phyloP scores from a whole-genome alignment of 1,140 invertebrate species.

The Drosophila lini region DNA sequence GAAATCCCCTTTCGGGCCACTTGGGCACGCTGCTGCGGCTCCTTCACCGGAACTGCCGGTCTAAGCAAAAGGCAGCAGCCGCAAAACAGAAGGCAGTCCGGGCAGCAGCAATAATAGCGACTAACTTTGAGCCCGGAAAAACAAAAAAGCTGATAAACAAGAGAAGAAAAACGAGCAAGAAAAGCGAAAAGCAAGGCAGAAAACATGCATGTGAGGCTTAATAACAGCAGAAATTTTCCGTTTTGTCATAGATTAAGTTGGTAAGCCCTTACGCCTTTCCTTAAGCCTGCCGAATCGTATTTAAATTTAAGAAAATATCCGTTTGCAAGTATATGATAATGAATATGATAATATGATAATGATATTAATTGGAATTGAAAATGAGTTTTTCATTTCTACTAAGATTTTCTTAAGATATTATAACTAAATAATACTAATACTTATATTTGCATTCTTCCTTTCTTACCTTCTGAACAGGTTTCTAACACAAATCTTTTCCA shows the following conservation, averaged over 20 bases:
- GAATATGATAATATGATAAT: too few species aligned
- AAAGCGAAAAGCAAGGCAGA: slow-evolving; percentile 4
- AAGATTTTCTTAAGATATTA: neutral
- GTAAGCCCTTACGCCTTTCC: neutral
- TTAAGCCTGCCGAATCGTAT: neutral
- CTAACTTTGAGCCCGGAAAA: slow-evolving; percentile 20
- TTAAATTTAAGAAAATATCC: neutral
- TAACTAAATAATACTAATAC: neutral
- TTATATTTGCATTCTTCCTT: neutral
- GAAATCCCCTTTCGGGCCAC: slow-evolving; percentile 65
- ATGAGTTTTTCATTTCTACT: neutral
- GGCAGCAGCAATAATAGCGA: slow-evolving; percentile 21
- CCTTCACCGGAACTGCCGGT: slow-evolving; percentile 59
- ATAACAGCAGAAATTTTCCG: slow-evolving; percentile 11
- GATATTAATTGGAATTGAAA: too few species aligned
- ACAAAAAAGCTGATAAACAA: slow-evolving; percentile 2
- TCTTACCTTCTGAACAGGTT: neutral
- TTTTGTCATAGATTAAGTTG: slow-evolving; percentile 11
- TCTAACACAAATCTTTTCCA: neutral
- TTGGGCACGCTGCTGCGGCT: slow-evolving; percentile 69
- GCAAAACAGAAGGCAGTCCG: slow-evolving; percentile 11
- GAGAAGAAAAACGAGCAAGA: slow-evolving; percentile 9
- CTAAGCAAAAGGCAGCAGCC: slow-evolving; percentile 54
- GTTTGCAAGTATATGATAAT: neutral
- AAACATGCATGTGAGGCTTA: slow-evolving; percentile 40